Percentiles rank a stretch among this genome's conserved stretches.
phyloP scores from a whole-genome alignment of 2,888 invertebrate species.

The Diabrotica balteata region DNA sequence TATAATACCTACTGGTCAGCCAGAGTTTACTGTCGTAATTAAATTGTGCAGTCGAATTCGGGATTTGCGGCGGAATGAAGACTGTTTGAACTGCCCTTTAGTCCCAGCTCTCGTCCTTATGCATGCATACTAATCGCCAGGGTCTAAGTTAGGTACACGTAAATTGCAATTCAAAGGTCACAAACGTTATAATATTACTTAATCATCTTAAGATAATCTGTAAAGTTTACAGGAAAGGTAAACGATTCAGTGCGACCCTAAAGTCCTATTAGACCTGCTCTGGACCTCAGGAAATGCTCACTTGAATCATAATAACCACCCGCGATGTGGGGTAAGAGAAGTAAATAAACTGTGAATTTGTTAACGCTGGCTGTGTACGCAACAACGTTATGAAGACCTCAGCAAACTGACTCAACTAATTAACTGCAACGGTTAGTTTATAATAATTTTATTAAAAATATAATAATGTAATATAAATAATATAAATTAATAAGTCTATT shows the following conservation, averaged over 20 bases:
- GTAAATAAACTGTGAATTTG: too few species aligned
- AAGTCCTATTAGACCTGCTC: constrained; percentile 18
- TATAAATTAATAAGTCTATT: too few species aligned
- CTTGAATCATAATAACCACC: constrained; percentile 19
- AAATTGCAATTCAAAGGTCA: constrained; percentile 49
- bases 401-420: too few species aligned
- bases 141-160: constrained; percentile 34
- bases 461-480: too few species aligned
- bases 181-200: constrained; percentile 39
- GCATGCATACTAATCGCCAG: constrained; percentile 55
- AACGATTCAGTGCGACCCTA: constrained; percentile 31
- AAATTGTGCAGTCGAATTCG: constrained; percentile 58
- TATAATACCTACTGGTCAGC: constrained; percentile 60
- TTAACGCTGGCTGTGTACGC: too few species aligned
- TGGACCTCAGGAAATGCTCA: constrained; percentile 15
- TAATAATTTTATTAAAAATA: too few species aligned
- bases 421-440: too few species aligned
- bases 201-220: constrained; percentile 50
- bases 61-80: constrained; percentile 45
- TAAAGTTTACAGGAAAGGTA: constrained; percentile 45
- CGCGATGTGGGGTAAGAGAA: neutral
- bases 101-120: constrained; percentile 46
- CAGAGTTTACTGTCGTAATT: constrained; percentile 55
- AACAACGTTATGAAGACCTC: too few species aligned
- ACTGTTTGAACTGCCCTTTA: constrained; percentile 50